Conservation (phyloP, 2,113 vertebrate genomes). For the Emydura subglobosa region DNA sequence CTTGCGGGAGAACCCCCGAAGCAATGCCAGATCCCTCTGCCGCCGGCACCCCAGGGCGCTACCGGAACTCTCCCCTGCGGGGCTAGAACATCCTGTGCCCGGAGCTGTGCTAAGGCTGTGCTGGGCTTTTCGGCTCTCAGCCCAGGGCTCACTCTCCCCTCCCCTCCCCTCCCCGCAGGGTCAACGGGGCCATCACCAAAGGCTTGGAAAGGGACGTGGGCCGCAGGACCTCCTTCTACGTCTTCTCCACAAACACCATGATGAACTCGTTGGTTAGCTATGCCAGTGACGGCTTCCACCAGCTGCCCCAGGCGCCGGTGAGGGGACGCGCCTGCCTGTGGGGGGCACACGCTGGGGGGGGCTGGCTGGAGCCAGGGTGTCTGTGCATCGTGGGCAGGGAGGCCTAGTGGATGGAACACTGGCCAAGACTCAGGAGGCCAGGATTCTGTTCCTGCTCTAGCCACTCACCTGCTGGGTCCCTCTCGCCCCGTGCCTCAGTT, state of each 20-base stretch:
- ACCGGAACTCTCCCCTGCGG: too few relatives aligned
- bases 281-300: conserved; percentile 45
- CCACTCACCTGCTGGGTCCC: neutral
- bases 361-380: neutral
- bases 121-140: neutral
- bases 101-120: too few relatives aligned
- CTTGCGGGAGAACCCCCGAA: neutral
- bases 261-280: conserved; percentile 82
- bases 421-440: neutral
- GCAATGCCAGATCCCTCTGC: neutral
- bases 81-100: too few relatives aligned
- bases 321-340: neutral
- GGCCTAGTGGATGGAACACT: neutral
- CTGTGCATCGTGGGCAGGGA: neutral
- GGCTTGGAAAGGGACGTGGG: conserved; percentile 85
- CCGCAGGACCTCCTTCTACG: conserved; percentile 83
- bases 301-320: conserved; percentile 73
- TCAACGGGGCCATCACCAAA: conserved; percentile 80
- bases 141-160: neutral
- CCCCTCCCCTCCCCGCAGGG: conserved; percentile 49
- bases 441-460: neutral
- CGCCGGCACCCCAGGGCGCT: too few relatives aligned
- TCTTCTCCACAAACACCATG: conserved; percentile 86
- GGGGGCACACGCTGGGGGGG: neutral
- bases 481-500: neutral